Evolutionary conservation across 2,888 invertebrate genomes (phyloP), one percentile per base, ranked within the genome.

Genomic region (Hedya salicella): DNA sequence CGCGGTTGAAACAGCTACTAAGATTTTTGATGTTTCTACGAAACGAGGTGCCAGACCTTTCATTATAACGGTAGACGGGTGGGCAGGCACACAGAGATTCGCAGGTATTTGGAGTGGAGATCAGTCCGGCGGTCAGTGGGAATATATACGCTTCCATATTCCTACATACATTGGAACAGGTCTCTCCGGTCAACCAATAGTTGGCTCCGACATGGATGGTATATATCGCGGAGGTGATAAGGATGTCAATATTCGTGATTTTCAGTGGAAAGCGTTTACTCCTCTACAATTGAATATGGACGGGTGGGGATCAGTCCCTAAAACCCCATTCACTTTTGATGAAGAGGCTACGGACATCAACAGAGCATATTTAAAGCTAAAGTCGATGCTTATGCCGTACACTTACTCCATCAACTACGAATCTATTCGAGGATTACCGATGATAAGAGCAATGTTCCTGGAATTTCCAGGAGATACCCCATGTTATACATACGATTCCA

Each of bases 241-340:
- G 75, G 77, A 85, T 68, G 79, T 92, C 0, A 89, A 91, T 68
- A 73, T 91, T 57, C 80, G 91, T 59, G 91, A 92, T 73, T 92
- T 81, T 70, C 91, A 92, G 75, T 92, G 91, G 91, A 92, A 92
- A 70, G 68, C 90, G 1, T 92, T 92, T 70, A 91, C 91, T 25
- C 91, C 91, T 4, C 71, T 92, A 39, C 91, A 92, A 70, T 72
- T 92, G 44, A 91, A 91, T 64, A 92, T 91, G 91, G 91, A 92
- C 67, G 91, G 91, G 11, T 92, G 91, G 91, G 91, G 91, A 2
- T 73, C 71, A 17, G 79, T 76, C 5, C 84, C 78, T 17, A 92
- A 92, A 79, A 87, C 86, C 5, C 91, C 91, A 11, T 92, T 91
- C 64, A 78, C 78, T 70, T 88, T 80, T 69, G 89, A 88, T 67